Evolutionary conservation across 2,113 vertebrate species (phyloP).

Genomic region (Pipra filicauda): DNA sequence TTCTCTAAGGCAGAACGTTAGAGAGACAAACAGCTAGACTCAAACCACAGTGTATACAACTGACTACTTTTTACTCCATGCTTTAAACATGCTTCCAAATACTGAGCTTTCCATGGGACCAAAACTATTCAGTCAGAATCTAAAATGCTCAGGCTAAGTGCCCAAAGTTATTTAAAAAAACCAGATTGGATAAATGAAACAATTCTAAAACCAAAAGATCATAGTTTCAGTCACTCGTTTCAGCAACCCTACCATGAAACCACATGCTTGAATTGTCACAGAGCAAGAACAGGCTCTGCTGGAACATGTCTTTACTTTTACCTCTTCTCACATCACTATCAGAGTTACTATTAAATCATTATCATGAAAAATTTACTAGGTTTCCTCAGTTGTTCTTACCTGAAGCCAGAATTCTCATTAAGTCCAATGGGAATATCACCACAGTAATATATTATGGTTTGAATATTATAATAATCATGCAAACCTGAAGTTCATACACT

Average conservation of each 20-base stretch:
- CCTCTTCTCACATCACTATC: background rate
- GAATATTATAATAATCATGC: background rate
- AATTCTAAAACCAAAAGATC: background rate
- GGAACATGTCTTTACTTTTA: background rate
- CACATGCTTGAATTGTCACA: fast-evolving
- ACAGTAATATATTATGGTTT: background rate
- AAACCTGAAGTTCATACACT: background rate
- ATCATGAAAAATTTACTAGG: background rate
- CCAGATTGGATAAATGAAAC: background rate
- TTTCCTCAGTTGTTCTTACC: background rate
- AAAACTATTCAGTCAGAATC: background rate
- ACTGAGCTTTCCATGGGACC: background rate
- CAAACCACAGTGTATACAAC: background rate
- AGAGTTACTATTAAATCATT: background rate
- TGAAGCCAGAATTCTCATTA: background rate
- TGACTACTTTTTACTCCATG: background rate
- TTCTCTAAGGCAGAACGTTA: background rate
- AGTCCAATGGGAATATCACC: background rate
- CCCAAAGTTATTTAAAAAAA: background rate
- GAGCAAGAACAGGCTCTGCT: background rate
- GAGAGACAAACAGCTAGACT: background rate
- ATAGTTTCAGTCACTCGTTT: background rate
- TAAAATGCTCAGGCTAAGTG: background rate
- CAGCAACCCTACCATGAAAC: background rate
- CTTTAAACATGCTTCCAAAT: background rate